Evolutionary conservation across 2,113 vertebrate species (phyloP).

Genomic region (Phalacrocorax carbo): DNA sequence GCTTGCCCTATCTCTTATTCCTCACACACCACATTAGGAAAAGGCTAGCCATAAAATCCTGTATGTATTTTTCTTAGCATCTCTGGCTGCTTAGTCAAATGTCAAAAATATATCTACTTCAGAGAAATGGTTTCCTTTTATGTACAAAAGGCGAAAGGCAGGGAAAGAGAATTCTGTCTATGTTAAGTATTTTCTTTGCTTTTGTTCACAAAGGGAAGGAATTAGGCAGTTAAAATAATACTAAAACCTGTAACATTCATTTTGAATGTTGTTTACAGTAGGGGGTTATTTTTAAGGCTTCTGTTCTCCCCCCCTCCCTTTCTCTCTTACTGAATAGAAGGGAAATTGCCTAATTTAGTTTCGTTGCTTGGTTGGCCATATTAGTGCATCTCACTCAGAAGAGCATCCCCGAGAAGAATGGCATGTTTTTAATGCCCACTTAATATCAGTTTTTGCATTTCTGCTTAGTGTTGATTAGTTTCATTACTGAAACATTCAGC

Average conservation of each 20-base stretch:
- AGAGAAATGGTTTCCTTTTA: background rate
- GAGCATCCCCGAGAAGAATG: background rate
- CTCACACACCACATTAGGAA: background rate
- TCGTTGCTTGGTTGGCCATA: background rate
- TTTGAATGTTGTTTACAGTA: background rate
- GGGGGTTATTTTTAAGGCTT: background rate
- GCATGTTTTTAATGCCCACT: background rate
- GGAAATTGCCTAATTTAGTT: conserved; percentile 22
- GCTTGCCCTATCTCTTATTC: background rate
- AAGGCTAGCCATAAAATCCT: background rate
- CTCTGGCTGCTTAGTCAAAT: conserved; percentile 18
- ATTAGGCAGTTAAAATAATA: background rate
- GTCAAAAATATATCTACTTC: conserved; percentile 1
- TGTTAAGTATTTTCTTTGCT: background rate
- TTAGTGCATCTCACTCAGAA: background rate
- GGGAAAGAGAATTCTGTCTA: background rate
- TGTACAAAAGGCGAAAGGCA: background rate
- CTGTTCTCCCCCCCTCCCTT: background rate
- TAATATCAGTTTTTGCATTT: background rate
- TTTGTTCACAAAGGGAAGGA: background rate
- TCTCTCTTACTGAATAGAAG: background rate
- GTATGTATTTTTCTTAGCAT: background rate
- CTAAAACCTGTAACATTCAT: background rate
- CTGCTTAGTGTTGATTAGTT: background rate
- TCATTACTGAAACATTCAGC: too few species aligned